Base-by-base conservation (phyloP, 2,888 invertebrate species). In the Schrankia costaestrigalis region DNA sequence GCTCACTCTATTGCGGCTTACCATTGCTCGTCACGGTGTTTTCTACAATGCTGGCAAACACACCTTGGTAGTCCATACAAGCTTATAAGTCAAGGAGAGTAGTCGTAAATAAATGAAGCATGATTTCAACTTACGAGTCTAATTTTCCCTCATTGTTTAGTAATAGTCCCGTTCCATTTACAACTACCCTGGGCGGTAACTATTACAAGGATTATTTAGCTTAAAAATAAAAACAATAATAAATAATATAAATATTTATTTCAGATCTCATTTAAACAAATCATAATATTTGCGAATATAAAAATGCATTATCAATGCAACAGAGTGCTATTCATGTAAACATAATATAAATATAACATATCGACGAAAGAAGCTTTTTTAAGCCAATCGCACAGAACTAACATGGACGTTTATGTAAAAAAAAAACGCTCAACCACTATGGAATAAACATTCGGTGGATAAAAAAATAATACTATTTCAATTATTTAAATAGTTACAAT, bases 221-320 rank as follows among this genome's bases (percentile, higher is more conserved):
- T n/a, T n/a, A 21, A 6, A 21, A 21, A 21, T 21, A 22, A 23
- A 57, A 45, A 29, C 26, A 55, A 46, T 39, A 36, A 8, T 39
- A 28, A 22, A 26, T n/a, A n/a, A 37, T 45, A 57, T 48, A 43
- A 48, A 53, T 55, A 51, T 65, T 75, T 71, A 73, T 71, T 78
- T 82, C 80, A 82, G 81, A 84, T 84, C 78, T 63, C 67, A 63
- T 50, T 66, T 63, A 68, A 65, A 71, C 58, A 66, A 68, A 67
- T 53, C 53, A 54, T 39, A 46, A 50, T 42, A 56, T 57, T 30
- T 24, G 63, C 52, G 48, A 66, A 26, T 59, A 61, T 46, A 71
- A 69, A 78, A 81, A 79, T 84, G 84, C 82, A 71, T 71, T 63
- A 52, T 63, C 64, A 73, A 72, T 69, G 71, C 71, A 67, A 72